A percentile compares a stretch with the other conserved stretches of the same genome.
phyloP scores from a whole-genome alignment of 2,888 invertebrate genomes.

The Agrochola macilenta region DNA sequence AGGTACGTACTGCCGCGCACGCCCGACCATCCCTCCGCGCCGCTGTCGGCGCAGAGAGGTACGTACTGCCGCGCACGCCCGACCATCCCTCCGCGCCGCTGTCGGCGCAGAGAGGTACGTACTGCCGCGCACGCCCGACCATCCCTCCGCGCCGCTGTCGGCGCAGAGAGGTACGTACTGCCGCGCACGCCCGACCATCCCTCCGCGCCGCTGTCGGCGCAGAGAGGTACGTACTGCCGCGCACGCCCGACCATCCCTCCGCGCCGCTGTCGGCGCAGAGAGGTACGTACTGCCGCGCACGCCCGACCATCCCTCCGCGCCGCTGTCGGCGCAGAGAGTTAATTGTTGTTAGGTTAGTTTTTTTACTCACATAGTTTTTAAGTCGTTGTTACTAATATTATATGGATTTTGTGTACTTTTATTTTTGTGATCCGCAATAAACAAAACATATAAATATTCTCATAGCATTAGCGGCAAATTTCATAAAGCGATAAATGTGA shows the following conservation, averaged over 20 bases:
- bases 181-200: too few relatives aligned
- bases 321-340: constrained; percentile 65
- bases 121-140: background rate
- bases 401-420: too few relatives aligned
- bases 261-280: constrained; percentile 51
- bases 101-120: constrained; percentile 14
- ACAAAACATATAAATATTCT: too few relatives aligned
- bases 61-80: background rate
- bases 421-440: too few relatives aligned
- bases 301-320: constrained; percentile 85
- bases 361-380: too few relatives aligned
- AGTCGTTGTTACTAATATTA: too few relatives aligned
- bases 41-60: constrained; percentile 1
- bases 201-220: constrained; percentile 70
- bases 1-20: too few relatives aligned
- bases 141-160: background rate
- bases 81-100: too few relatives aligned
- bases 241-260: constrained; percentile 85
- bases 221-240: constrained; percentile 67
- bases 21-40: too few relatives aligned
- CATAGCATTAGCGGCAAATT: too few relatives aligned
- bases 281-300: constrained; percentile 80
- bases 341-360: too few relatives aligned
- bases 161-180: constrained; percentile 5
- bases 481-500: too few relatives aligned